Evolutionary conservation across 2,888 invertebrate species (phyloP), one percentile per base, ranked within the genome.

Genomic region (Epistrophella euchroma): DNA sequence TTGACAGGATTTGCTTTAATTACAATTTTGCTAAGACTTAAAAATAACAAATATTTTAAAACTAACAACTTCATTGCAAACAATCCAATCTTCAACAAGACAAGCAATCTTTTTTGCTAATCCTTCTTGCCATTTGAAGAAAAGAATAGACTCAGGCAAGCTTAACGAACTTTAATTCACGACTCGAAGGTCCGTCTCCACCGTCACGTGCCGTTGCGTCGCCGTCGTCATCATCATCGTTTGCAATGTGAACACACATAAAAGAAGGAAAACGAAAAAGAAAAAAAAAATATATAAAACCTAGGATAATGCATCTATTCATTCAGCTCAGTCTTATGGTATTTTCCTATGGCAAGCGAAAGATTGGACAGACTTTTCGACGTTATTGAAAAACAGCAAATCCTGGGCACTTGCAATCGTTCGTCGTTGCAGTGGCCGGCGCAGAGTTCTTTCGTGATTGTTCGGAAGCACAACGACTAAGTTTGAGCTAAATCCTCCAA

Each of bases 351-450:
- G 32, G 79, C 45, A 75, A 71, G 73, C 35, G 25, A 74, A 84
- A 74, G 62, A 79, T 84, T 80, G 43, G n/a, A n/a, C 74, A 72
- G 75, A 84, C 74, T 80, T 84, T 75, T 50, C 32, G 40, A 60
- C 32, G 47, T 71, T 71, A 75, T 79, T 84, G 80, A 80, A 72
- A 80, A 84, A 86, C 77, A 73, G 68, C 81, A 85, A 81, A 81
- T 86, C 73, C 72, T 55, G 28, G 70, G 73, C 62, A 77, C 77
- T 86, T 74, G 77, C 73, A 77, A 77, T 77, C 62, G 52, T 58
- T 58, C 37, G 52, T 25, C 2, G 4, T 5, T 0, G 47, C 22
- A 13, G 22, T 7, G 22, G 19, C 19, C 19, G 1, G 13, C 25
- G 52, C 15, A 28, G n/a, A 2, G 22, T 40, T 50, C n/a, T 56